These are phyloP conservation scores for Watsonalla cultraria DNA, from an alignment of 2,888 invertebrate genomes.

Conservation along the genomic window DNA sequence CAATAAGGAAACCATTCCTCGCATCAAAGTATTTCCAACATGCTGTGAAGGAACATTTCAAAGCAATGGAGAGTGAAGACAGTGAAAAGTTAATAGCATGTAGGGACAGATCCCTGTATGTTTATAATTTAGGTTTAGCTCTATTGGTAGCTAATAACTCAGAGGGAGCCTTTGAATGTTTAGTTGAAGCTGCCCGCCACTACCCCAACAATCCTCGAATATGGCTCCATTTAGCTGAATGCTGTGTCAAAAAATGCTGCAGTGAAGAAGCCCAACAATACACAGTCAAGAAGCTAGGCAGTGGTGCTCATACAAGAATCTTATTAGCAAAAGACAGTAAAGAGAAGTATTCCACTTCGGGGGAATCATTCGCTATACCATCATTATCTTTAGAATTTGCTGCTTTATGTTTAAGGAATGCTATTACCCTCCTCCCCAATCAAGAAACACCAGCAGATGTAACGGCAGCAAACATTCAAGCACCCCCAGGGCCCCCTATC, in stretches of 20 bases:
- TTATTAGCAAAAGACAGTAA: slow-evolving; percentile 58
- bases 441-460: slow-evolving; percentile 63
- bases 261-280: slow-evolving; percentile 72
- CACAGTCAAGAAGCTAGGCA: slow-evolving; percentile 65
- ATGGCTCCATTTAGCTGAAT: slow-evolving; percentile 96
- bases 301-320: slow-evolving; percentile 65
- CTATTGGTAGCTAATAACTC: slow-evolving; percentile 89
- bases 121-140: slow-evolving; percentile 91
- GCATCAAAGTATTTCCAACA: slow-evolving; percentile 88
- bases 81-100: slow-evolving; percentile 61
- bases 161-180: slow-evolving; percentile 92
- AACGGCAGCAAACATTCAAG: slow-evolving; percentile 53
- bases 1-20: slow-evolving; percentile 88
- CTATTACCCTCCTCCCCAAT: slow-evolving; percentile 83
- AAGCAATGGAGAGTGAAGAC: slow-evolving; percentile 62
- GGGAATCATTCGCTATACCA: slow-evolving; percentile 91
- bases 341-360: slow-evolving; percentile 67
- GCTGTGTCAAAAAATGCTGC: slow-evolving; percentile 87
- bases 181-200: slow-evolving; percentile 90
- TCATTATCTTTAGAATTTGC: slow-evolving; percentile 94
- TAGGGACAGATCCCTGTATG: slow-evolving; percentile 79
- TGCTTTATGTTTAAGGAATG: slow-evolving; percentile 91
- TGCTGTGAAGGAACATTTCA: slow-evolving; percentile 86
- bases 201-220: slow-evolving; percentile 93
- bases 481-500: slow-evolving; percentile 82